Percentiles rank a stretch among this genome's conserved stretches.
These are phyloP conservation scores for Berghia stephanieae DNA, from an alignment of 1,140 invertebrate genomes.

Conservation along the genomic window DNA sequence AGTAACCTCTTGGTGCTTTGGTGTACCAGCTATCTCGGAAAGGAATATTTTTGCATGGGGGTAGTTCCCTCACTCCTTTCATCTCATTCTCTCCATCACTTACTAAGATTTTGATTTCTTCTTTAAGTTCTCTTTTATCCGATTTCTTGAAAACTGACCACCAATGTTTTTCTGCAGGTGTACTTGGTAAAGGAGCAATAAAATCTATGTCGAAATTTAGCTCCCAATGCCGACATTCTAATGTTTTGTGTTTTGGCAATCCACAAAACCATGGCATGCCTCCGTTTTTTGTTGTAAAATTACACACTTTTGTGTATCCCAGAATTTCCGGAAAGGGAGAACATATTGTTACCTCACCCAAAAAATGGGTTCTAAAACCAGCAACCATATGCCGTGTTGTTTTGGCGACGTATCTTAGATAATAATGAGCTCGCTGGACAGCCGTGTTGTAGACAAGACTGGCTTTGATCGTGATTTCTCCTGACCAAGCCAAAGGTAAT, in stretches of 20 bases:
- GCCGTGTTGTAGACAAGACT: slow-evolving; percentile 31
- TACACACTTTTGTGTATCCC: slow-evolving; percentile 35
- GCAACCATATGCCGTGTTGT: not conserved
- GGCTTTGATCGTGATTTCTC: slow-evolving; percentile 24
- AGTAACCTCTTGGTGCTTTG: not conserved
- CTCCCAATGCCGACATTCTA: slow-evolving; percentile 23
- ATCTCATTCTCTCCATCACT: not conserved
- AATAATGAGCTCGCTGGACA: not conserved
- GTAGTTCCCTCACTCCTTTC: no score
- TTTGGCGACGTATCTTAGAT: not conserved
- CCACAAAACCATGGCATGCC: slow-evolving; percentile 40
- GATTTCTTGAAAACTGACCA: not conserved
- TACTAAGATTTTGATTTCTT: not conserved
- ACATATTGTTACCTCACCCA: slow-evolving; percentile 33
- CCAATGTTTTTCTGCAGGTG: not conserved
- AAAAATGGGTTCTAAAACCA: not conserved
- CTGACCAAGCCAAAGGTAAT: slow-evolving; percentile 34
- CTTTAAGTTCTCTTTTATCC: not conserved
- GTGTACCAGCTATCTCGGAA: not conserved
- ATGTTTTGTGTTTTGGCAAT: slow-evolving; percentile 16
- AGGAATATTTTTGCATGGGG: no score
- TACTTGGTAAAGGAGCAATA: not conserved
- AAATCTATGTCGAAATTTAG: not conserved
- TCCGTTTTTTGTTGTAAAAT: slow-evolving; percentile 36
- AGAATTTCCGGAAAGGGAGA: slow-evolving; percentile 24